Percentiles rank a stretch among this genome's conserved stretches.
These are phyloP conservation scores for Lepisosteus oculatus DNA, from an alignment of 2,113 vertebrate genomes.

Conservation along the genomic window DNA sequence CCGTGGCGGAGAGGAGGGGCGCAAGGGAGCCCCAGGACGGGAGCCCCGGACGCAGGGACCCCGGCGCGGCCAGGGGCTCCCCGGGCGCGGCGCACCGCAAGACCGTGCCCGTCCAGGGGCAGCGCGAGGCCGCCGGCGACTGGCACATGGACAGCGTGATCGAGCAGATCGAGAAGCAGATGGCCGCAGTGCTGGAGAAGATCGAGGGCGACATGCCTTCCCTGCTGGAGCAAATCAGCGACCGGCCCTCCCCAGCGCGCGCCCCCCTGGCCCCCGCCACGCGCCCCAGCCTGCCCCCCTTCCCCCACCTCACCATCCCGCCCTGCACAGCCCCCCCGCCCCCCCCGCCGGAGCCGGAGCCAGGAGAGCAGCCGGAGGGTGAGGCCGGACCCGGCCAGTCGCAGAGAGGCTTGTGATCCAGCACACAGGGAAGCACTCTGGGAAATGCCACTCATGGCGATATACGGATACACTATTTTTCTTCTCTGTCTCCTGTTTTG, in stretches of 20 bases:
- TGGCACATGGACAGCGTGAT: conserved; percentile 78
- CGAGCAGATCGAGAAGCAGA: conserved; percentile 74
- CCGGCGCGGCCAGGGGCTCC: conserved; percentile 45
- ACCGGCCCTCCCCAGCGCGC: conserved; percentile 53
- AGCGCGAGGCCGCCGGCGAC: conserved; percentile 45
- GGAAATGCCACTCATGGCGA: not conserved
- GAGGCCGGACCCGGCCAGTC: conserved; percentile 40
- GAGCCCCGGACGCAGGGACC: conserved; percentile 44
- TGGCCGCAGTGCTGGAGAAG: conserved; percentile 74
- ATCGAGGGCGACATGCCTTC: conserved; percentile 77
- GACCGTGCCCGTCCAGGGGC: conserved; percentile 42
- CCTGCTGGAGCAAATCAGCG: conserved; percentile 70
- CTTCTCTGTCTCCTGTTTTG: not conserved
- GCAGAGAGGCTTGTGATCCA: conserved; percentile 54
- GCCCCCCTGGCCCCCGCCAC: conserved; percentile 42
- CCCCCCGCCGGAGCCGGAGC: conserved; percentile 45
- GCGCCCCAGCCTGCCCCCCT: conserved; percentile 40
- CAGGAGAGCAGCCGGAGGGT: conserved; percentile 40
- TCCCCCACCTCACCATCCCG: conserved; percentile 46
- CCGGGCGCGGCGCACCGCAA: conserved; percentile 56
- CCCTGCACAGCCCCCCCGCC: conserved; percentile 46
- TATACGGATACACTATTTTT: conserved; percentile 6
- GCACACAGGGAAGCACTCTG: not conserved
- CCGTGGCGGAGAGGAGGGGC: conserved; percentile 52
- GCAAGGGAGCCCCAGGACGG: conserved; percentile 40